Evolutionary conservation across 2,113 vertebrate genomes (phyloP), one percentile per base, ranked within the genome.

Genomic region (Dryoscopus gambensis): DNA sequence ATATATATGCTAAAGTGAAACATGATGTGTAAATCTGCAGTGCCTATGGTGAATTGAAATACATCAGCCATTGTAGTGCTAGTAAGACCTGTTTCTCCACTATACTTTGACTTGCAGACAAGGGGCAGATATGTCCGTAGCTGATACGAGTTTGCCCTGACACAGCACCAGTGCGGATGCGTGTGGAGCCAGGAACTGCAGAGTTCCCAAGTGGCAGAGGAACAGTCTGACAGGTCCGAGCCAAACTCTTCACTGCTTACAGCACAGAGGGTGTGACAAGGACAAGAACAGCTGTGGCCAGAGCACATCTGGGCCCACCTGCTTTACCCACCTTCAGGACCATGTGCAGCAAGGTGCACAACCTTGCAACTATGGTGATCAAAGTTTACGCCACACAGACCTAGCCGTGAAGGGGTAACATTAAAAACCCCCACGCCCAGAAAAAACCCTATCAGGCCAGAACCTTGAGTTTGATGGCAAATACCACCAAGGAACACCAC

Each of bases 1-100:
- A 91, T 57, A 84, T 90, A 75, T 90, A 69, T 73, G 77, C 69
- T 94, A 20, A 87, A 96, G 59, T 87, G 91, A 87, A 93, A 95
- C 96, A 77, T 49, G 17, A 94, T 68, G 40, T 69, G 46, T 77
- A 76, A 37, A 19, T 81, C 83, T 85, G 52, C 87, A 67, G 84
- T 65, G 78, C 47, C 87, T 89, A 64, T 3, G 5, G 78, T 84
- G 94, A 75, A 68, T 47, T 68, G 64, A 94, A 92, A 90, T 50
- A 30, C 35, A 69, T 50, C 84, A 96, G 93, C 71, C 1, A 2
- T 31, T 60, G 40, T 14, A 62, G 69, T 5, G 3, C 13, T 33
- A 35, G 31, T 22, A 93, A 80, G 81, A 91, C 35, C 35, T 59
- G 44, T 85, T 91, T 81, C 55, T 90, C 22, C 42, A 28, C 35